Base-by-base conservation (phyloP, 1,140 invertebrate genomes). In the Drosophila littoralis region DNA sequence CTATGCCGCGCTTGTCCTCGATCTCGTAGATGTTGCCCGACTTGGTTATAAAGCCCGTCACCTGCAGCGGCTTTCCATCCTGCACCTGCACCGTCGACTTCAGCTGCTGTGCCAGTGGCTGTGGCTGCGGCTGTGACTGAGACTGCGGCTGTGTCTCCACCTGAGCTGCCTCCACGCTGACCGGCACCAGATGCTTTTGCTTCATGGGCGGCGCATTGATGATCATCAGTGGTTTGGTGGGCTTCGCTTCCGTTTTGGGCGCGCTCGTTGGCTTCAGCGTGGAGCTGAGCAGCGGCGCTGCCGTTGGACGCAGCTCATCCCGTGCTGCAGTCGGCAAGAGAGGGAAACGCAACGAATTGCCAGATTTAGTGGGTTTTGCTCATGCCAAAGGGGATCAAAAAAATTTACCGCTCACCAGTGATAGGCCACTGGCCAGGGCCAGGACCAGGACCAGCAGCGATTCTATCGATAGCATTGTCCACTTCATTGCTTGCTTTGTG, bases 341-440 rank as follows among this genome's bases (percentile, higher is more conserved):
- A 43, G 6, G 38, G 46, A 1, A 9, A 15, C 9, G 51, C 22
- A 28, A 28, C 22, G 10, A 28, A 17, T 33, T 35, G 45, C 35
- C 32, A 40, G 50, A 15, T 45, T 17, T 51, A 36, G 33, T 67
- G 22, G 17, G 2, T 61, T 32, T 43, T 36, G 12, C 15, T 36
- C 9, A 7, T 10, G 6, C 36, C 6, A 0, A 2, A 17, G 48
- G 8, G 4, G 57, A 61, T 65, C 52, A 89, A 89, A 84, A 89
- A 88, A 88, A 89, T 89, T 89, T 89, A 89, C 84, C 84, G 84
- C 84, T 89, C 84, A 89, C 84, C 84, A 89, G 85, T 71, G 84
- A 54, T 52, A 63, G 80, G 80, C 79, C 81, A 66, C 84, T 70
- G 85, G 68, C 76, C 76, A 78, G 42, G 68, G 72, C 58, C 77